These are phyloP conservation scores for Larimichthys polyactis DNA, from an alignment of 2,113 vertebrate genomes.

Conservation along the genomic window DNA sequence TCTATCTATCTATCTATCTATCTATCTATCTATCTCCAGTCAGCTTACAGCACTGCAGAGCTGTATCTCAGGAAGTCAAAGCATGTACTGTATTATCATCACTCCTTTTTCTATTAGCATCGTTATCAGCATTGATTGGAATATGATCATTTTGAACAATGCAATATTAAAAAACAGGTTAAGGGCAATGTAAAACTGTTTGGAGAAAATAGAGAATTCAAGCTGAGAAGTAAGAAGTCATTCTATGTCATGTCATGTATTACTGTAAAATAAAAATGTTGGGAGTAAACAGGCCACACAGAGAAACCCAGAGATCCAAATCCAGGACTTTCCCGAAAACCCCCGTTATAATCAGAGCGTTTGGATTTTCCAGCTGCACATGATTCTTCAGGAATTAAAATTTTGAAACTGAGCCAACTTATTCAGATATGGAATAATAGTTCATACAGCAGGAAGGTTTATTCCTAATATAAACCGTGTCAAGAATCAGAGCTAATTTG, in stretches of 20 bases:
- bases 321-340: conserved; percentile 19
- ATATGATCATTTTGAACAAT: too few species aligned
- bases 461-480: background rate
- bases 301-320: conserved; percentile 1
- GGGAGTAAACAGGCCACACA: background rate
- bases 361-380: conserved; percentile 12
- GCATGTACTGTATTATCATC: too few species aligned
- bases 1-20: too few species aligned
- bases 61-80: too few species aligned
- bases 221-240: background rate
- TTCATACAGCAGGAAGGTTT: background rate
- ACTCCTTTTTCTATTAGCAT: too few species aligned
- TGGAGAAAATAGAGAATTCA: background rate
- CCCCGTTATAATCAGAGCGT: background rate
- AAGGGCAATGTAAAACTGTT: background rate
- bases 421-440: background rate
- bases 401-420: background rate
- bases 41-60: too few species aligned
- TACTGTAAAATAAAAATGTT: background rate
- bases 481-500: too few species aligned
- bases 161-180: background rate
- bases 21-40: too few species aligned
- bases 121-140: too few species aligned
- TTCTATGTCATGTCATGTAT: too few species aligned
- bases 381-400: background rate